Conservation (phyloP, 2,888 invertebrate genomes). For the Hydropsyche betteni region DNA sequence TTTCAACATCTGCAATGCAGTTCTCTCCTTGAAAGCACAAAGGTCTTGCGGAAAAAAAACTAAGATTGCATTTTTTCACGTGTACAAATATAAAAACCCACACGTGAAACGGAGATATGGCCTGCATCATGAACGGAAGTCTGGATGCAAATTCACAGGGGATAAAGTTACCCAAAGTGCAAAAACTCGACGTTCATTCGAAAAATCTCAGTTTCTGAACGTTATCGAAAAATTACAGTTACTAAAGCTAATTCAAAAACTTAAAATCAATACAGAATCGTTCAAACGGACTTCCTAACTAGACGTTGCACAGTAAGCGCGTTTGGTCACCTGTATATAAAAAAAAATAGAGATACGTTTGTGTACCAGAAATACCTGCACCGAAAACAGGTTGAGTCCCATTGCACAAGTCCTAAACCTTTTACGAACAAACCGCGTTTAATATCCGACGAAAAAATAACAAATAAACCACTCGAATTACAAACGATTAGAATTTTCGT, state of each 20-base stretch:
- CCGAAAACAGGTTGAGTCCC: conserved; percentile 29
- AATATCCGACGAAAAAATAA: background rate
- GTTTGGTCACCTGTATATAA: conserved; percentile 10
- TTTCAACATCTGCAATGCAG: conserved; percentile 29
- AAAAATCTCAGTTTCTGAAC: no score
- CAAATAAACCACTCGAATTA: background rate
- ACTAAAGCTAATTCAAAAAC: background rate
- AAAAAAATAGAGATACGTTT: conserved; percentile 23
- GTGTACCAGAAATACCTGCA: conserved; percentile 31
- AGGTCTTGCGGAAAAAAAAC: conserved; percentile 4
- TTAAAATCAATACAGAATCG: conserved; percentile 27
- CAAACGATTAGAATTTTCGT: conserved; percentile 3
- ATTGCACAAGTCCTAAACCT: background rate
- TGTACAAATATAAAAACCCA: background rate
- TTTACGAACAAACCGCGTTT: background rate
- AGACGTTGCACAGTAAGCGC: conserved; percentile 4
- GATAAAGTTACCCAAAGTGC: conserved; percentile 1
- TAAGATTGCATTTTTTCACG: conserved; percentile 4
- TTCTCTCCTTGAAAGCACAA: conserved; percentile 1
- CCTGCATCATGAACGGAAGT: conserved; percentile 16
- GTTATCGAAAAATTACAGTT: no score
- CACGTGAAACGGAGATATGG: background rate
- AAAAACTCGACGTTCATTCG: no score
- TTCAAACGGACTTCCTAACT: conserved; percentile 19
- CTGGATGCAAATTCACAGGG: conserved; percentile 9